A percentile compares a stretch with the other conserved stretches of the same genome.
phyloP scores from a whole-genome alignment of 2,888 invertebrate genomes.

The Agrochola lota region DNA sequence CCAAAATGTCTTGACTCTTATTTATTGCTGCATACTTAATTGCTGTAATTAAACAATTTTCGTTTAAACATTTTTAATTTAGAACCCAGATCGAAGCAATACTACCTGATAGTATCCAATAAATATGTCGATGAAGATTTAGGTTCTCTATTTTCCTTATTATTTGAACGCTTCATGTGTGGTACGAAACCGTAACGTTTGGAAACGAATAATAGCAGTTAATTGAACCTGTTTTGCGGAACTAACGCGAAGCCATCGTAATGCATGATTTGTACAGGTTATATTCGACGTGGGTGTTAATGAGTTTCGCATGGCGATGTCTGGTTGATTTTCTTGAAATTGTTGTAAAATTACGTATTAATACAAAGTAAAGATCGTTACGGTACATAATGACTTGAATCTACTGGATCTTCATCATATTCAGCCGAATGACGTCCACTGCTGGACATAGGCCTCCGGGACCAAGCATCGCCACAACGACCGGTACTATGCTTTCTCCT shows the following conservation, averaged over 20 bases:
- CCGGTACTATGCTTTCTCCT: not conserved
- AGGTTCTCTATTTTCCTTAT: slow-evolving; percentile 50
- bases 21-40: slow-evolving; percentile 29
- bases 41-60: slow-evolving; percentile 20
- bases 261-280: slow-evolving; percentile 48
- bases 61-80: too few species aligned
- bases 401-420: not conserved
- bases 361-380: not conserved
- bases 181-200: slow-evolving; percentile 29
- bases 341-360: not conserved
- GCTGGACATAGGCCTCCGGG: too few species aligned
- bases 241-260: slow-evolving; percentile 49
- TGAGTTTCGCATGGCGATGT: slow-evolving; percentile 17
- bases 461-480: not conserved
- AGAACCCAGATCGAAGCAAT: not conserved
- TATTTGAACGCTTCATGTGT: slow-evolving; percentile 26
- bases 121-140: not conserved
- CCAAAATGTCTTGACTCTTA: slow-evolving; percentile 2
- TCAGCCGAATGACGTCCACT: not conserved
- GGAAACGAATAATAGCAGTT: slow-evolving; percentile 52
- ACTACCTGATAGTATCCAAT: not conserved
- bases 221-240: slow-evolving; percentile 59
- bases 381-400: not conserved
- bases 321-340: slow-evolving; percentile 17
- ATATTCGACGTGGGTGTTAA: slow-evolving; percentile 26